A percentile compares a stretch with the other conserved stretches of the same genome.
phyloP scores from a whole-genome alignment of 2,113 vertebrate genomes.

The Merops nubicus region DNA sequence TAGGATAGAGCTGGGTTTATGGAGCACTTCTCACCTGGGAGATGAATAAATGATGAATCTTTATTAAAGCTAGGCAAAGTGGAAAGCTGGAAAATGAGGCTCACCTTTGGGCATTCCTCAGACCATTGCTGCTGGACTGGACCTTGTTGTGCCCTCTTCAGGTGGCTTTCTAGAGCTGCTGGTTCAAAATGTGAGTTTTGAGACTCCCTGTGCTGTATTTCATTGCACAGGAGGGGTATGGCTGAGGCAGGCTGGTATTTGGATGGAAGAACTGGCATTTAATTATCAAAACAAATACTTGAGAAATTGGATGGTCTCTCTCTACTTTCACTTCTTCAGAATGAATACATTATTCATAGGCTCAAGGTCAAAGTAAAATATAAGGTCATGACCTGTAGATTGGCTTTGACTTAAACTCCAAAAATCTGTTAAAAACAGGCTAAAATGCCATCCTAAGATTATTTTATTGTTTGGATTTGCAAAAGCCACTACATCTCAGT shows the following conservation, averaged over 20 bases:
- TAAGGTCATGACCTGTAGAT: background rate
- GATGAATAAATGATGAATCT: background rate
- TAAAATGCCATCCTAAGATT: background rate
- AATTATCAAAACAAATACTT: background rate
- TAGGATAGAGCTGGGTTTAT: background rate
- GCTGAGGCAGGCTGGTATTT: background rate
- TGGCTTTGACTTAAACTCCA: background rate
- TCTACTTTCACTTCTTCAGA: background rate
- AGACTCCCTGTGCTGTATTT: background rate
- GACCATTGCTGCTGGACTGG: accelerated
- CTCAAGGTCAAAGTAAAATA: background rate
- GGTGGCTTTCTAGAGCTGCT: background rate
- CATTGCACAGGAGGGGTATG: background rate
- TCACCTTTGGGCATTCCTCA: background rate
- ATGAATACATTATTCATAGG: background rate
- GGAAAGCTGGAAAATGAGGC: background rate
- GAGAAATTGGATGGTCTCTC: background rate
- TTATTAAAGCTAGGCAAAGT: background rate
- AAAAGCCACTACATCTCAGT: background rate
- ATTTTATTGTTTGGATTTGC: background rate
- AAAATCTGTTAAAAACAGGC: background rate
- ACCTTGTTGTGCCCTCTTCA: background rate
- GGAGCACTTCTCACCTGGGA: background rate
- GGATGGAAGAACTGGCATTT: background rate
- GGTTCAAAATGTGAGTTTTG: background rate